Conservation (phyloP, 2,113 vertebrate species). For the Dryoscopus gambensis region DNA sequence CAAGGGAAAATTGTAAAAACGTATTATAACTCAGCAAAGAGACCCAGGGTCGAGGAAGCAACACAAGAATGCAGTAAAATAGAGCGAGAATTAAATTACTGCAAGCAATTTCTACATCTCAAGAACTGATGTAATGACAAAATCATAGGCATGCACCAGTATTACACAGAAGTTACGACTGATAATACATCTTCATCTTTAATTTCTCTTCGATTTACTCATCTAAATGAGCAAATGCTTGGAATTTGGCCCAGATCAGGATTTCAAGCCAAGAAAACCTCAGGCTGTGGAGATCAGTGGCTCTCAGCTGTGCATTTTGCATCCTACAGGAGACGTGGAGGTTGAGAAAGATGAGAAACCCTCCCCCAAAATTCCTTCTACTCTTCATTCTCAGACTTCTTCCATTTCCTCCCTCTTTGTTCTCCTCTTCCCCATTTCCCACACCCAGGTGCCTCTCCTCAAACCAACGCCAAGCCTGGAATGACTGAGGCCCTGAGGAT, state of each 20-base stretch:
- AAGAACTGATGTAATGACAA: constrained; percentile 4
- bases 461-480: neutral
- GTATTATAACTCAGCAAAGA: neutral
- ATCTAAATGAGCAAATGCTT: neutral
- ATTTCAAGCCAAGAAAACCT: constrained; percentile 22
- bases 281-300: neutral
- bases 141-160: neutral
- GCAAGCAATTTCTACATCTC: constrained; percentile 12
- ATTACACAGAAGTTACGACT: neutral
- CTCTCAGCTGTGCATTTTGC: neutral
- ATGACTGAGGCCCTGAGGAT: neutral
- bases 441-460: neutral
- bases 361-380: neutral
- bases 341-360: neutral
- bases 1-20: neutral
- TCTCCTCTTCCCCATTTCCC: neutral
- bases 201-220: constrained; percentile 32
- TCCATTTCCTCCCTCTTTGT: neutral
- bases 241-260: constrained; percentile 24
- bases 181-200: constrained; percentile 1
- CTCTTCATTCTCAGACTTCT: neutral
- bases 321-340: neutral
- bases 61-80: neutral
- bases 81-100: neutral
- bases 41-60: neutral